Evolutionary conservation across 1,140 invertebrate species (phyloP).

Genomic region (Heliconius hermathena): DNA sequence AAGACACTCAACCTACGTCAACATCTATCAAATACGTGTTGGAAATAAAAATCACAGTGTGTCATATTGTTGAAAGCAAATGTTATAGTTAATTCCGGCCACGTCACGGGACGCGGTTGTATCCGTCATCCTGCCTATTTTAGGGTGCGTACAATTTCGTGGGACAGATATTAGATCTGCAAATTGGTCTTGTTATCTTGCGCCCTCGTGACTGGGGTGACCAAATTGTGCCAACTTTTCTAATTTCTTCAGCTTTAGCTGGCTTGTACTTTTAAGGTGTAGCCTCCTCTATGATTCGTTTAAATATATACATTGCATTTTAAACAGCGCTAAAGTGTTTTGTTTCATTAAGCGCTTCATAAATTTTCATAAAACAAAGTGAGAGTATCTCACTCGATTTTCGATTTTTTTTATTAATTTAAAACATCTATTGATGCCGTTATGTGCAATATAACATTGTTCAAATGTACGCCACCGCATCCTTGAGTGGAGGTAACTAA

Average conservation of each 20-base stretch:
- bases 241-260: background rate
- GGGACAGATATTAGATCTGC: conserved; percentile 68
- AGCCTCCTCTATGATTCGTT: too few species aligned
- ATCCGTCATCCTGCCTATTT: conserved; percentile 27
- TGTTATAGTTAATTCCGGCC: conserved; percentile 30
- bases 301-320: too few species aligned
- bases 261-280: too few species aligned
- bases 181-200: conserved; percentile 68
- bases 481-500: too few species aligned
- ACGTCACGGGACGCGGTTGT: conserved; percentile 29
- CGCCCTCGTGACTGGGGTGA: conserved; percentile 50
- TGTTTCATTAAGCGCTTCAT: too few species aligned
- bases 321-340: too few species aligned
- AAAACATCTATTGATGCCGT: too few species aligned
- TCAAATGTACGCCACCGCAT: too few species aligned
- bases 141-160: conserved; percentile 50
- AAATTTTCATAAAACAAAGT: too few species aligned
- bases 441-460: too few species aligned
- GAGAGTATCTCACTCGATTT: too few species aligned
- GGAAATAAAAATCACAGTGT: conserved; percentile 33
- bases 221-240: conserved; percentile 22
- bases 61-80: conserved; percentile 29
- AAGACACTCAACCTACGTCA: conserved; percentile 25
- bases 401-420: too few species aligned
- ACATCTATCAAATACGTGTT: conserved; percentile 35